Percentiles rank a stretch among this genome's conserved stretches.
Evolutionary conservation across 2,888 invertebrate genomes (phyloP).

Genomic region (Iselma pallidipennis): DNA sequence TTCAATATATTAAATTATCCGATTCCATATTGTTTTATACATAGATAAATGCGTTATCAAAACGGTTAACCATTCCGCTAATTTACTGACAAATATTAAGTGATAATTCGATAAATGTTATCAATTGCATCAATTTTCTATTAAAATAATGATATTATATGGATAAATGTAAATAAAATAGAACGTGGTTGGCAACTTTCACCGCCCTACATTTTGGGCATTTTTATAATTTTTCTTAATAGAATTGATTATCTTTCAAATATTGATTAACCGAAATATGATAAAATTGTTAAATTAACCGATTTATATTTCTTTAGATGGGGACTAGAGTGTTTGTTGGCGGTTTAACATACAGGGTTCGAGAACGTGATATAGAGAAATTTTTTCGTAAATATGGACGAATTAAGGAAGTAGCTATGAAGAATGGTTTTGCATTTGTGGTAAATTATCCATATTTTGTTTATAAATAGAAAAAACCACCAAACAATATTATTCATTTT

Average conservation of each 20-base stretch:
- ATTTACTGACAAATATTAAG: no score
- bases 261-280: not conserved
- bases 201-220: not conserved
- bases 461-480: not conserved
- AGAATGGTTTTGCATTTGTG: conserved; percentile 97
- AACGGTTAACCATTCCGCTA: no score
- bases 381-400: conserved; percentile 95
- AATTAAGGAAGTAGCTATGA: conserved; percentile 90
- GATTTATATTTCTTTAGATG: conserved; percentile 49
- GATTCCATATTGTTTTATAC: no score
- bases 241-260: not conserved
- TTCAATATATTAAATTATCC: no score
- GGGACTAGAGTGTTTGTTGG: conserved; percentile 86
- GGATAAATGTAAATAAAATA: no score
- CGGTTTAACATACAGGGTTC: conserved; percentile 80
- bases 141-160: no score
- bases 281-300: not conserved
- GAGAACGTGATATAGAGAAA: conserved; percentile 92
- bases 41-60: no score
- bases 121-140: not conserved
- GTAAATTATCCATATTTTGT: conserved; percentile 63
- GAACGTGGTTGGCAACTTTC: conserved; percentile 5
- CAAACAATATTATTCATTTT: conserved; percentile 39
- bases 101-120: no score
- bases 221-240: not conserved